Evolutionary conservation across 2,797 vertebrate species (phyloP).

Genomic region (Hapalemur alaotrensis): DNA sequence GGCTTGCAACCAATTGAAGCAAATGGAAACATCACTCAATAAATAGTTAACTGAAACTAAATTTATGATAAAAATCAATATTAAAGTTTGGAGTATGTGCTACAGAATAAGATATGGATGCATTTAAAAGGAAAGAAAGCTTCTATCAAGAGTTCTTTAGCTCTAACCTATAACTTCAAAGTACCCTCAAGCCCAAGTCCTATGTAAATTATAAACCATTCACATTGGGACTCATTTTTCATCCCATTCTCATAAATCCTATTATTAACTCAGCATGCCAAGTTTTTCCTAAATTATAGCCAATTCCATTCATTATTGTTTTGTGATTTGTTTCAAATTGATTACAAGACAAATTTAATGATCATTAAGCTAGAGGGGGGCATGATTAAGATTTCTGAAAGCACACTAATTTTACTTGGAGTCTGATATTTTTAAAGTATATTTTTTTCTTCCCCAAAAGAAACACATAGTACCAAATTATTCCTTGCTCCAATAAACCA

Average conservation of each 20-base stretch:
- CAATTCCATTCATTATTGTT: background rate
- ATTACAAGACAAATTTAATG: slow-evolving; percentile 49
- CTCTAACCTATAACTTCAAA: background rate
- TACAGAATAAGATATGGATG: background rate
- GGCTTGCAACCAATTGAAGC: slow-evolving; percentile 1
- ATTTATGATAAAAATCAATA: background rate
- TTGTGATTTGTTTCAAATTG: slow-evolving; percentile 2
- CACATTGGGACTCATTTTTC: background rate
- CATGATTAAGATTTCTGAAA: slow-evolving; percentile 12
- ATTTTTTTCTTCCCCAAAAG: slow-evolving; percentile 2
- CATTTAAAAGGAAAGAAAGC: background rate
- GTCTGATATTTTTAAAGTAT: slow-evolving; percentile 17
- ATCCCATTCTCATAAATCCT: background rate
- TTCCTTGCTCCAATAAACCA: slow-evolving; percentile 46
- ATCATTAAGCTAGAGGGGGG: slow-evolving; percentile 21
- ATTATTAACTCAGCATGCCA: background rate
- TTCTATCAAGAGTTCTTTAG: background rate
- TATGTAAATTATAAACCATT: background rate
- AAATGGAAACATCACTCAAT: background rate
- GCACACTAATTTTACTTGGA: background rate
- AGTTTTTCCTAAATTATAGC: background rate
- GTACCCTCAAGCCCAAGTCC: background rate
- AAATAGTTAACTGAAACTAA: slow-evolving; percentile 24
- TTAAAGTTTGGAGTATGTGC: background rate
- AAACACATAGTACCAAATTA: slow-evolving; percentile 38